phyloP scores from a whole-genome alignment of 2,113 vertebrate species.

The Tor tambroides region DNA sequence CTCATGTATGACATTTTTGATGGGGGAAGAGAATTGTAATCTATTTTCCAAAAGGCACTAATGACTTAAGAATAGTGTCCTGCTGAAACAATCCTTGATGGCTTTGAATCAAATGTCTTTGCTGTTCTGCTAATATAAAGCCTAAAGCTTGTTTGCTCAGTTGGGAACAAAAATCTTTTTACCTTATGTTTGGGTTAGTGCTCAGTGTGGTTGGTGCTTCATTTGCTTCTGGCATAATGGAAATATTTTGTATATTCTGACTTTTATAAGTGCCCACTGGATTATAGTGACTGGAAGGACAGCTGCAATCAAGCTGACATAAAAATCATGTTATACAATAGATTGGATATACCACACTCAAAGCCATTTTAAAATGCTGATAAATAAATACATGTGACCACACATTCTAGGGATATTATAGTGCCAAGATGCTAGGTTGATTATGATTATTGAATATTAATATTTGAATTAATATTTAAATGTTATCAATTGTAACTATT shows the following conservation, averaged over 20 bases:
- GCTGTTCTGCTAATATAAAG: not conserved
- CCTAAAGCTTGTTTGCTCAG: not conserved
- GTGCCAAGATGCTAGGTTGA: not conserved
- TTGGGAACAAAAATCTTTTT: not conserved
- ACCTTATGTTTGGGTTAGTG: constrained; percentile 4
- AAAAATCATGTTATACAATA: not conserved
- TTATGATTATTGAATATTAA: no score
- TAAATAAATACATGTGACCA: not conserved
- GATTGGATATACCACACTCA: not conserved
- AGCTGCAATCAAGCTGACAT: not conserved
- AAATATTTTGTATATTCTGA: not conserved
- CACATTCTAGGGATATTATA: not conserved
- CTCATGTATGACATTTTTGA: constrained; percentile 8
- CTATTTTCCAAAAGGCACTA: constrained; percentile 38
- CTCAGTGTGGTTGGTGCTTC: not conserved
- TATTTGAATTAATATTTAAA: no score
- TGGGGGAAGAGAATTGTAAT: constrained; percentile 19
- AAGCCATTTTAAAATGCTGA: not conserved
- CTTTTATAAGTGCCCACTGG: not conserved
- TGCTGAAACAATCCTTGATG: constrained; percentile 29
- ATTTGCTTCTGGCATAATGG: constrained; percentile 7
- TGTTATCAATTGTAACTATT: no score
- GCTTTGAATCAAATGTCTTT: not conserved
- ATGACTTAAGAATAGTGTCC: constrained; percentile 34
- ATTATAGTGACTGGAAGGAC: not conserved